Percentiles rank a stretch among this genome's conserved stretches.
Evolutionary conservation across 92 coral and sea anemone species (phyloP).

Genomic region (Epizoanthus stellaris): DNA sequence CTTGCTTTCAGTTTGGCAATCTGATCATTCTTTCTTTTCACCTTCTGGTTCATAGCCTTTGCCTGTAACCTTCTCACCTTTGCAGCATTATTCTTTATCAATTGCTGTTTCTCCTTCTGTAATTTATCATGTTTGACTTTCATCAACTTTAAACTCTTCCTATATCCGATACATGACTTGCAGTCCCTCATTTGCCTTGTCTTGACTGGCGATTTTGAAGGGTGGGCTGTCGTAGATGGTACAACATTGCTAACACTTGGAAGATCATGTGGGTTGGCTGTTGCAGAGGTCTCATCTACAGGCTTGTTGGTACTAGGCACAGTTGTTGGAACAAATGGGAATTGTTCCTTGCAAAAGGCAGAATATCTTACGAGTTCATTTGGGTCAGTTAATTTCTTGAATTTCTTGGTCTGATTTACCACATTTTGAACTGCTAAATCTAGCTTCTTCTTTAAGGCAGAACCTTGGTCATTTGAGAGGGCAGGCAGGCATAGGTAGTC

Average conservation of each 20-base stretch:
- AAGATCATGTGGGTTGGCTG: background rate
- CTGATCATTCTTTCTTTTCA: background rate
- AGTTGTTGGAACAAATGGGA: background rate
- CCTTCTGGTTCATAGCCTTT: background rate
- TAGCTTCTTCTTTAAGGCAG: background rate
- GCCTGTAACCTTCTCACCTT: background rate
- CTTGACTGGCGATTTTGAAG: background rate
- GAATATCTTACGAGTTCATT: background rate
- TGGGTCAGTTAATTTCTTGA: background rate
- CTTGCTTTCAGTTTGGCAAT: background rate
- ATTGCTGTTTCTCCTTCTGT: background rate
- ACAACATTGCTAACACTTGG: constrained; percentile 6
- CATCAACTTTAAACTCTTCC: background rate
- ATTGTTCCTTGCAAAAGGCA: background rate
- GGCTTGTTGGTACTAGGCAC: background rate
- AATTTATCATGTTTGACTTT: background rate
- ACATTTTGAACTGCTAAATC: background rate
- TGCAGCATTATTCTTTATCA: background rate
- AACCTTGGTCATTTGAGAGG: background rate
- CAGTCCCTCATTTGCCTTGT: background rate
- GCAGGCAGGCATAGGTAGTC: background rate
- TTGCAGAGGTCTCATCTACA: constrained; percentile 3
- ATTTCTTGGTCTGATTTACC: background rate
- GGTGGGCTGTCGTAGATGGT: background rate
- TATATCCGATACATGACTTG: background rate